Conservation (phyloP, 2,888 invertebrate species). For the Drosophila putrida region DNA sequence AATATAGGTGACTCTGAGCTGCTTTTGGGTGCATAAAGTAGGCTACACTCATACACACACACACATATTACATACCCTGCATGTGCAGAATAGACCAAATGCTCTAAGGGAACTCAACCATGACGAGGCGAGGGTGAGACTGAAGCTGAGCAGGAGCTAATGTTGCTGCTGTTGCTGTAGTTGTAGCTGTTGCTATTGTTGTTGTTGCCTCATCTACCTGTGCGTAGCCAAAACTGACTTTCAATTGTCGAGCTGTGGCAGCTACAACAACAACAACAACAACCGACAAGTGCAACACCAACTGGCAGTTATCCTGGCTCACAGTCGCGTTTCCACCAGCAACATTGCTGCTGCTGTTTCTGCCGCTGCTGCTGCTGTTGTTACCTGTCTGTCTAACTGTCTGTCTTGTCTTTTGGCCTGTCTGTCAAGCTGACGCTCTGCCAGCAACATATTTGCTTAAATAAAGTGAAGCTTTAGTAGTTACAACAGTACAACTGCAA, state of each 20-base stretch:
- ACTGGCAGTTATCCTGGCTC: slow-evolving; percentile 48
- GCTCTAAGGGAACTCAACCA: slow-evolving; percentile 50
- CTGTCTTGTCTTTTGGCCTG: slow-evolving; percentile 26
- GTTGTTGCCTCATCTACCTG: slow-evolving; percentile 25
- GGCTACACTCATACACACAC: slow-evolving; percentile 38
- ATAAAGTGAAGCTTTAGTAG: slow-evolving; percentile 30
- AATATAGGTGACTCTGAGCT: slow-evolving; percentile 74
- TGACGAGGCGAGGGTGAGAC: slow-evolving; percentile 54
- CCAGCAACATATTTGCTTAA: slow-evolving; percentile 57
- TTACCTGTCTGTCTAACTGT: slow-evolving; percentile 6
- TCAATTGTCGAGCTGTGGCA: slow-evolving; percentile 44
- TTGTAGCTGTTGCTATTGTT: slow-evolving; percentile 9
- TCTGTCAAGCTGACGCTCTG: slow-evolving; percentile 62
- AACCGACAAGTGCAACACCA: slow-evolving; percentile 35
- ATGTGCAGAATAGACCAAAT: slow-evolving; percentile 56
- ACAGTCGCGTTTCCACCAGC: slow-evolving; percentile 22
- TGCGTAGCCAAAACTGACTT: slow-evolving; percentile 54
- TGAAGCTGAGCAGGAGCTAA: slow-evolving; percentile 26
- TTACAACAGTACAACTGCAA: slow-evolving; percentile 4
- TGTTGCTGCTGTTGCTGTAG: slow-evolving; percentile 21
- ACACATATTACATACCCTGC: slow-evolving; percentile 37
- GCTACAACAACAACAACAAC: slow-evolving; percentile 35
- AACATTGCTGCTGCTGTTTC: slow-evolving; percentile 3
- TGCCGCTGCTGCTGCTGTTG: slow-evolving; percentile 4
- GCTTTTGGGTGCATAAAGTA: slow-evolving; percentile 46